Conservation (phyloP, 2,113 vertebrate genomes). For the Myiagra hebetior region DNA sequence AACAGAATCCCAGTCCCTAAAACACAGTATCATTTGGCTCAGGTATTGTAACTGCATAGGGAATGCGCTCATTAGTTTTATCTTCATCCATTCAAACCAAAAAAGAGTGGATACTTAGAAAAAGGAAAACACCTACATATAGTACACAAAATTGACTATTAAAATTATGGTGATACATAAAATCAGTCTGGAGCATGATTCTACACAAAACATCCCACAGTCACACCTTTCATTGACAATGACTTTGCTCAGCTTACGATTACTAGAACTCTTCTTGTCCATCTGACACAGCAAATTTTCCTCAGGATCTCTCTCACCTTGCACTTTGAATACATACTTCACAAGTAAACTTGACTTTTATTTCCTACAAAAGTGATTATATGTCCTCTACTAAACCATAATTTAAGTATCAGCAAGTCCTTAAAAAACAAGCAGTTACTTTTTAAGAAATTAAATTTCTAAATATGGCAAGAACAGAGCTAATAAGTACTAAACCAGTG, state of each 20-base stretch:
- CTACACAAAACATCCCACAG: background rate
- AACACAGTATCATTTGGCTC: background rate
- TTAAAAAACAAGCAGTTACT: background rate
- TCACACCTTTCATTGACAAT: background rate
- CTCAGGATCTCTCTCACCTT: background rate
- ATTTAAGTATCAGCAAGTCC: background rate
- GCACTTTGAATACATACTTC: background rate
- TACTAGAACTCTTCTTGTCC: background rate
- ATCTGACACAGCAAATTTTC: background rate
- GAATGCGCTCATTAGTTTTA: background rate
- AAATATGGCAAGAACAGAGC: background rate
- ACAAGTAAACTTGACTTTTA: background rate
- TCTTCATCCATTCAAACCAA: background rate
- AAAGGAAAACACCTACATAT: background rate
- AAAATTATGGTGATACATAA: background rate
- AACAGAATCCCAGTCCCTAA: slow-evolving; percentile 16
- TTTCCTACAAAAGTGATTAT: background rate
- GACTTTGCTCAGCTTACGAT: background rate
- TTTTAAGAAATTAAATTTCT: background rate
- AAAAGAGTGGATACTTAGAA: background rate
- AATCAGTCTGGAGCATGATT: background rate
- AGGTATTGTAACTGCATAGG: background rate
- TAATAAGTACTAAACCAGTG: background rate
- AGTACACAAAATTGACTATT: background rate
- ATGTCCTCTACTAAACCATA: background rate